phyloP scores from a whole-genome alignment of 1,140 invertebrate species.

The Doryteuthis pealeii region DNA sequence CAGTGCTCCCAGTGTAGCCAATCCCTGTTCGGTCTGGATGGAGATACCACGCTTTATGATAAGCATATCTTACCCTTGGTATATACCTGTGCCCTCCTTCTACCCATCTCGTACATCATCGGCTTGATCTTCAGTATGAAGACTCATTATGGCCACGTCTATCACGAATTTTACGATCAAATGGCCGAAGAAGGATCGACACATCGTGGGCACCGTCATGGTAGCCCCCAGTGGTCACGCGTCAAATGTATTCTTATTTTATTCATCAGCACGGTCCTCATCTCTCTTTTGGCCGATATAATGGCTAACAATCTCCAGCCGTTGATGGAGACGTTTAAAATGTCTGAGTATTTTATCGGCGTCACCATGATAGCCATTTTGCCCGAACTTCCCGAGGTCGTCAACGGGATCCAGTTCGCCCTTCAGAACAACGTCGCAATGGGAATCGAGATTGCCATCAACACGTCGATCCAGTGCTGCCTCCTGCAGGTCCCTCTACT shows the following conservation, averaged over 20 bases:
- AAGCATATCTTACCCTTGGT: conserved; percentile 48
- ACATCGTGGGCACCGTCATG: conserved; percentile 21
- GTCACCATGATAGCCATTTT: too few species aligned
- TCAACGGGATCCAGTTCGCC: too few species aligned
- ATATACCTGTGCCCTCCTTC: conserved; percentile 41
- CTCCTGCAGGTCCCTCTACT: conserved; percentile 47
- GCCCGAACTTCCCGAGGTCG: too few species aligned
- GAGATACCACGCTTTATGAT: conserved; percentile 42
- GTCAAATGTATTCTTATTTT: conserved; percentile 49
- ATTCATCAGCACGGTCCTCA: conserved; percentile 41
- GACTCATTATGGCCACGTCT: conserved; percentile 49
- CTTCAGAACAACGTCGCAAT: too few species aligned
- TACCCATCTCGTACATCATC: conserved; percentile 52
- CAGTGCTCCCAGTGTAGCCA: conserved; percentile 38
- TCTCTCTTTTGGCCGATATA: conserved; percentile 51
- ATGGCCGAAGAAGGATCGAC: conserved; percentile 25
- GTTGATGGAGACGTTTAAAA: conserved; percentile 36
- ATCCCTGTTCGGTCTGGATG: conserved; percentile 43
- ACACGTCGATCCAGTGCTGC: conserved; percentile 54
- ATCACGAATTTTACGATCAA: conserved; percentile 44
- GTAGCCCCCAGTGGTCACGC: conserved; percentile 46
- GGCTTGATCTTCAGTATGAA: conserved; percentile 53
- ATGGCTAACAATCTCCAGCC: conserved; percentile 53
- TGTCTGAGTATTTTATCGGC: conserved; percentile 55
- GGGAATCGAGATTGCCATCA: conserved; percentile 53